Base-by-base conservation (phyloP, 2,113 vertebrate genomes). In the Delphinapterus leucas region DNA sequence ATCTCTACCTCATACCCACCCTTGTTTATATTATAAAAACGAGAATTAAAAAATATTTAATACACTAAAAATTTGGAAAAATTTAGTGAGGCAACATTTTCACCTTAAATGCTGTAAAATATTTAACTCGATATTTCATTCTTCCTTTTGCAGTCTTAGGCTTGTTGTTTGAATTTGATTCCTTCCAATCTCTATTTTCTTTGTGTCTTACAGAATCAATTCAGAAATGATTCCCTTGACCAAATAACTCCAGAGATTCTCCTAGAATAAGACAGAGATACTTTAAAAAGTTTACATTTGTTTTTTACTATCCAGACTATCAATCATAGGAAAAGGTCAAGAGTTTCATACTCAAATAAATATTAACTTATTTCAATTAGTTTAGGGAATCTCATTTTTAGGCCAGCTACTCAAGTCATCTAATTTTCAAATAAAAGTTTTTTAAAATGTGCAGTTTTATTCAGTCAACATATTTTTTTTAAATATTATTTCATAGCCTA, bases 141-240 rank as follows among this genome's bases (percentile, higher is more conserved):
- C 38, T 81, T 84, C 0, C 10, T 61, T 90, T 61, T 83, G 9
- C 2, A 9, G 0, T 49, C 26, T 93, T 79, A 2, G 4, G 36
- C 3, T 87, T 68, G 67, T 65, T 53, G 17, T 87, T 87, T 88
- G n/a, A 90, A 74, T n/a, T 88, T 61, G 2, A 31, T 87, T 90
- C 10, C n/a, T 74, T 81, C 58, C 49, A 31, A 33, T 67, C 6
- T 28, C 25, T 61, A 15, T 73, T 61, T 91, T 36, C 23, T 53
- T 28, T 11, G 0, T 83, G 65, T 1, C 38, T 63, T 67, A 6
- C 15, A 90, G 26, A 44, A 5, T 80, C 73, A 95, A 71, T 94
- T 80, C 70, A 96, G n/a, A 97, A 93, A 79, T 89, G 17, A 87
- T 74, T 79, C 2, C 23, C 11, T 97, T 96, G 49, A 93, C 12